phyloP scores from a whole-genome alignment of 2,113 vertebrate genomes.

The Mirza zaza region DNA sequence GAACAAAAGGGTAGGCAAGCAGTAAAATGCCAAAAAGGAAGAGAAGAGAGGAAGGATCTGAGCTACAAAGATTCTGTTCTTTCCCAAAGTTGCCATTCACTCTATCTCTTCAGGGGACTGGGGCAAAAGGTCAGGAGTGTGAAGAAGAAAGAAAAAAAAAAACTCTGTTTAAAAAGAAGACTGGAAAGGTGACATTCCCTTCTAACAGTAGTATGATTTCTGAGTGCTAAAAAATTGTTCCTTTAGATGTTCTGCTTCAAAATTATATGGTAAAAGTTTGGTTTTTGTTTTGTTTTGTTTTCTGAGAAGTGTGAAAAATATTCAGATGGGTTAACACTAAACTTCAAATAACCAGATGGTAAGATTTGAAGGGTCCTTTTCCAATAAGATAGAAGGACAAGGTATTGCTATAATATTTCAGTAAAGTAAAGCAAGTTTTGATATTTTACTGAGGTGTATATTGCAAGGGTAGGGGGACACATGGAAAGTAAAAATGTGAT shows the following conservation, averaged over 20 bases:
- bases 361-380: background rate
- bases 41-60: background rate
- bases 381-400: background rate
- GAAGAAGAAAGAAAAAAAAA: background rate
- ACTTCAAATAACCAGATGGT: background rate
- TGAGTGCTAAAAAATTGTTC: background rate
- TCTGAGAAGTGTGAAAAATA: constrained; percentile 9
- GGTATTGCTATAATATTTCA: background rate
- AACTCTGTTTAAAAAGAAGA: background rate
- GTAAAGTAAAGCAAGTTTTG: background rate
- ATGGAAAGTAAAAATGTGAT: background rate
- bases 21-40: background rate
- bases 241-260: background rate
- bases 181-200: background rate
- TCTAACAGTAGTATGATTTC: background rate
- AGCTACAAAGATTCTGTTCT: background rate
- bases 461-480: background rate
- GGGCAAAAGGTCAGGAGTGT: background rate
- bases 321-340: background rate
- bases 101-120: background rate
- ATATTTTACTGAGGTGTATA: background rate
- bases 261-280: background rate
- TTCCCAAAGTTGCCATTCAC: background rate
- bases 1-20: background rate
- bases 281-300: background rate